Evolutionary conservation across 1,140 invertebrate genomes (phyloP).

Genomic region (Meloidogyne floridensis): DNA sequence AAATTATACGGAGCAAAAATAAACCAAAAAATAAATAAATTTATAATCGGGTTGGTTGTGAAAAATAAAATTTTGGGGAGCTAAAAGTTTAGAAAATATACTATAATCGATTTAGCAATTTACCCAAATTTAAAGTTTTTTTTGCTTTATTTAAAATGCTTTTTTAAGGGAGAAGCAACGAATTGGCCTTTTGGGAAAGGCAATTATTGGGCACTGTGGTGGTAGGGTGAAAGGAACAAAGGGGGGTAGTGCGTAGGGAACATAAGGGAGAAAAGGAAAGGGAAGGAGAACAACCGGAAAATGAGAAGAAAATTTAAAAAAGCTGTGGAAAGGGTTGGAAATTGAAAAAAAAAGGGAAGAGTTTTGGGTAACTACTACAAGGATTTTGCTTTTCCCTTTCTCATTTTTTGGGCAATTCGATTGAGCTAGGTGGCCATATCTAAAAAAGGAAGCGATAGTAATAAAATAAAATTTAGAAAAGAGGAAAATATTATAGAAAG

Average conservation of each 20-base stretch:
- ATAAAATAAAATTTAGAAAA: neutral
- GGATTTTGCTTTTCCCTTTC: neutral
- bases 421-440: neutral
- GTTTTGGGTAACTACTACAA: neutral
- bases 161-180: neutral
- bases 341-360: neutral
- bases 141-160: conserved; percentile 1
- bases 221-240: too few species aligned
- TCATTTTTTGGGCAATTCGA: neutral
- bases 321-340: neutral
- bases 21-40: neutral
- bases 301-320: neutral
- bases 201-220: conserved; percentile 1
- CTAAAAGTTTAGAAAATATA: neutral
- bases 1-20: too few species aligned
- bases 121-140: neutral
- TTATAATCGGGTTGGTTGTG: neutral
- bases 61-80: neutral
- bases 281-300: neutral
- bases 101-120: neutral
- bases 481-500: neutral
- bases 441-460: neutral
- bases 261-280: neutral
- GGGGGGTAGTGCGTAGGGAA: neutral
- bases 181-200: conserved; percentile 3